phyloP scores from a whole-genome alignment of 2,113 vertebrate genomes.

The Bos javanicus region DNA sequence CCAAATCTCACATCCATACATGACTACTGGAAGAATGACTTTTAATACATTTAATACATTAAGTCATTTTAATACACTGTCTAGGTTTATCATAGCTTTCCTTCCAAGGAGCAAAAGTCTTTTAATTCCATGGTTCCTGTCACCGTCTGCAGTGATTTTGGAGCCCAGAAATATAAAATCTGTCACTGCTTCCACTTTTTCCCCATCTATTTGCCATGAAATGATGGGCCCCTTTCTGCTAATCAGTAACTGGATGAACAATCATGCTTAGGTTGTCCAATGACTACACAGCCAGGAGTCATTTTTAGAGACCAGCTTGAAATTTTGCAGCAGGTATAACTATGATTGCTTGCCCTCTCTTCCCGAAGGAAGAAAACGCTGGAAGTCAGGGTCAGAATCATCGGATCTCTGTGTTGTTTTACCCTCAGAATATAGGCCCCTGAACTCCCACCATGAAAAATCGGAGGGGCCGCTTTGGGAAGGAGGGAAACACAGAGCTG shows the following conservation, averaged over 20 bases:
- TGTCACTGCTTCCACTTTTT: background rate
- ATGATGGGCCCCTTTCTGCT: background rate
- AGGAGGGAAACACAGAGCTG: background rate
- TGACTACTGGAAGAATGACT: background rate
- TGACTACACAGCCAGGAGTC: background rate
- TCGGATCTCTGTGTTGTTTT: background rate
- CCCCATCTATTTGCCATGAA: background rate
- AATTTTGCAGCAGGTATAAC: background rate
- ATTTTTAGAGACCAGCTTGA: background rate
- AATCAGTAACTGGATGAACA: background rate
- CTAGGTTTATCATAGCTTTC: background rate
- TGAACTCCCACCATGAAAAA: background rate
- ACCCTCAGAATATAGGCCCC: background rate
- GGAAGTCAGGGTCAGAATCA: background rate
- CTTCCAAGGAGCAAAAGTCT: background rate
- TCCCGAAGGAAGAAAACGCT: rapidly evolving
- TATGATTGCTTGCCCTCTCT: background rate
- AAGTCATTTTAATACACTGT: background rate
- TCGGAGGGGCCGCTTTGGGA: background rate
- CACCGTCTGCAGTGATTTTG: background rate
- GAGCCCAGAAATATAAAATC: background rate
- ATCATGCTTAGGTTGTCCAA: background rate
- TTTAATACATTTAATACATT: too few species aligned
- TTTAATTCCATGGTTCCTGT: background rate
- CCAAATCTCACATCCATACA: background rate